A percentile compares a stretch with the other conserved stretches of the same genome.
Evolutionary conservation across 1,140 invertebrate species (phyloP).

Genomic region (Hycleus cichorii): DNA sequence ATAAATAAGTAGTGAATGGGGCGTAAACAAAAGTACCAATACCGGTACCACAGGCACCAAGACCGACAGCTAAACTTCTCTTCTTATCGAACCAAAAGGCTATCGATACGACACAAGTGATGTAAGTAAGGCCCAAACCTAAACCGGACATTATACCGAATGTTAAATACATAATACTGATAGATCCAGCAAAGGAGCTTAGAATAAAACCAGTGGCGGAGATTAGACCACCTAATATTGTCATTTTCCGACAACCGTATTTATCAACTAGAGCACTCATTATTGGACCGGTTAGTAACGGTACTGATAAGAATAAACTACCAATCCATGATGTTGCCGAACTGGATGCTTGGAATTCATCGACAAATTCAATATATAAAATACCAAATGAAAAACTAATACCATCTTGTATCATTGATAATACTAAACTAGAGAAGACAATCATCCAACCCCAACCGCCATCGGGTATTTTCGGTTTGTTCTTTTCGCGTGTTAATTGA

Average conservation of each 20-base stretch:
- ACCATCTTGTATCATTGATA: slow-evolving; percentile 92
- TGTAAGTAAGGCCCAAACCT: slow-evolving; percentile 79
- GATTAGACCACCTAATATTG: slow-evolving; percentile 70
- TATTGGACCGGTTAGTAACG: slow-evolving; percentile 76
- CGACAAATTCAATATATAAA: slow-evolving; percentile 79
- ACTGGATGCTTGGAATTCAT: slow-evolving; percentile 73
- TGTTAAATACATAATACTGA: slow-evolving; percentile 74
- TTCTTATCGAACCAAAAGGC: slow-evolving; percentile 95
- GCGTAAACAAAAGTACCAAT: slow-evolving; percentile 81
- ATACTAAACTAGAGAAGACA: slow-evolving; percentile 72
- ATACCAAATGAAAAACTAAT: slow-evolving; percentile 90
- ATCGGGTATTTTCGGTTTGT: slow-evolving; percentile 54
- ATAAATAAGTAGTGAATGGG: slow-evolving; percentile 66
- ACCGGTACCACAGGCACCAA: slow-evolving; percentile 84
- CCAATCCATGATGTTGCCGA: slow-evolving; percentile 83
- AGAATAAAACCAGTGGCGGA: slow-evolving; percentile 72
- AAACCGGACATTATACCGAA: slow-evolving; percentile 81
- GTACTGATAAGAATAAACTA: slow-evolving; percentile 81
- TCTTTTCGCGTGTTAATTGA: not conserved
- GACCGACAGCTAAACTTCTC: slow-evolving; percentile 82
- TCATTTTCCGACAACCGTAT: slow-evolving; percentile 78
- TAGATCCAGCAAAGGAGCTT: slow-evolving; percentile 63
- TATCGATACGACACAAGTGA: slow-evolving; percentile 86
- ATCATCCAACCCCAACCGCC: slow-evolving; percentile 85
- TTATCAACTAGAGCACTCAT: slow-evolving; percentile 82